These are phyloP conservation scores for Aleiodes leptofemur DNA, from an alignment of 2,888 invertebrate genomes.

Conservation along the genomic window DNA sequence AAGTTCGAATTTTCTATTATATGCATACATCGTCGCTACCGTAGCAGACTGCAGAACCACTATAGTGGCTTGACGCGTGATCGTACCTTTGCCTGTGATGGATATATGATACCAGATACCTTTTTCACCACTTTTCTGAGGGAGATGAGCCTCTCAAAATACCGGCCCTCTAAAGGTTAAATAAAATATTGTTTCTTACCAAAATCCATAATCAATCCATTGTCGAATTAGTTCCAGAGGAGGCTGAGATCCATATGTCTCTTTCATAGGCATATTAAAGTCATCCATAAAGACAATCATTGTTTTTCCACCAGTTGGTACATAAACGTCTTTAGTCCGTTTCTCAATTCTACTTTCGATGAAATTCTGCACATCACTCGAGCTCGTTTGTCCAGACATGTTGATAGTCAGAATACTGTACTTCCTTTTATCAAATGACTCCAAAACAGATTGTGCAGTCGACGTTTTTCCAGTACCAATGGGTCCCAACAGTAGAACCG, in stretches of 20 bases:
- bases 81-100: too few species aligned
- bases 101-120: too few species aligned
- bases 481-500: conserved; percentile 87
- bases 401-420: conserved; percentile 86
- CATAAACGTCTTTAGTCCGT: conserved; percentile 89
- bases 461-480: conserved; percentile 92
- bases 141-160: too few species aligned
- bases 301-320: conserved; percentile 84
- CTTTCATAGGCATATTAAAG: conserved; percentile 94
- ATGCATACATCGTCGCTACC: too few species aligned
- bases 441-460: conserved; percentile 80
- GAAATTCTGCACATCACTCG: conserved; percentile 81
- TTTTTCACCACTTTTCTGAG: too few species aligned
- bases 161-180: too few species aligned
- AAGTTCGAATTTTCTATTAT: too few species aligned
- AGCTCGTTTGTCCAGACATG: conserved; percentile 93
- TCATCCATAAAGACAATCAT: conserved; percentile 94
- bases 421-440: conserved; percentile 77
- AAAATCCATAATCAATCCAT: conserved; percentile 93
- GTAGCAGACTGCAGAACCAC: too few species aligned
- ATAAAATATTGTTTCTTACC: conserved; percentile 75
- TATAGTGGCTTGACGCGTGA: too few species aligned
- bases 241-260: conserved; percentile 92
- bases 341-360: conserved; percentile 83
- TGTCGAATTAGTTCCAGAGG: conserved; percentile 89